Evolutionary conservation across 2,888 invertebrate species (phyloP).

Genomic region (Andrena praecox): DNA sequence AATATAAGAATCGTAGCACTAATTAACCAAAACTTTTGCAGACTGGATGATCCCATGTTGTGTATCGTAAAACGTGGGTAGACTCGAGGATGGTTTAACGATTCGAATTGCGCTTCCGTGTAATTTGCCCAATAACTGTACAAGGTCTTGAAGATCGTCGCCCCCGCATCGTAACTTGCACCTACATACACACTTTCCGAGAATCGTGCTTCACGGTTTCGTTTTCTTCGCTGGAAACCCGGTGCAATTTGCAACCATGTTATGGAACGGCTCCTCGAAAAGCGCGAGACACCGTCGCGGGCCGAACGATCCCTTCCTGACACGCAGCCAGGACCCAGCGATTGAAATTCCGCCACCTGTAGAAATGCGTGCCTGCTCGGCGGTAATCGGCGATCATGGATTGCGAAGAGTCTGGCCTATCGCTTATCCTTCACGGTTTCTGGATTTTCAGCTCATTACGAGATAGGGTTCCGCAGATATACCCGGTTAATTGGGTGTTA

Average conservation of each 20-base stretch:
- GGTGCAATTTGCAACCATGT: constrained; percentile 31
- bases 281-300: neutral
- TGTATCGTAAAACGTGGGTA: too few species aligned
- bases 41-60: neutral
- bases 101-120: neutral
- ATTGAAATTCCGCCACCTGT: neutral
- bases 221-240: constrained; percentile 2
- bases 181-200: constrained; percentile 1
- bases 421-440: constrained; percentile 29
- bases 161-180: neutral
- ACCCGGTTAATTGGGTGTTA: constrained; percentile 31
- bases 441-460: constrained; percentile 17
- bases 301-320: too few species aligned
- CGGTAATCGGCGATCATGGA: constrained; percentile 9
- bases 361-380: neutral
- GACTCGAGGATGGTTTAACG: neutral
- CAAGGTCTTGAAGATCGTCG: neutral
- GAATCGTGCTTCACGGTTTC: constrained; percentile 10
- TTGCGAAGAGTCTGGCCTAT: neutral
- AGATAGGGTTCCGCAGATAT: constrained; percentile 8
- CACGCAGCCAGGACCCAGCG: too few species aligned
- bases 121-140: neutral
- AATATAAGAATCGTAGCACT: neutral
- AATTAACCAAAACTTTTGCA: neutral
- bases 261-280: constrained; percentile 26